Evolutionary conservation across 2,888 invertebrate genomes (phyloP).

Genomic region (Pristionchus fissidentatus): DNA sequence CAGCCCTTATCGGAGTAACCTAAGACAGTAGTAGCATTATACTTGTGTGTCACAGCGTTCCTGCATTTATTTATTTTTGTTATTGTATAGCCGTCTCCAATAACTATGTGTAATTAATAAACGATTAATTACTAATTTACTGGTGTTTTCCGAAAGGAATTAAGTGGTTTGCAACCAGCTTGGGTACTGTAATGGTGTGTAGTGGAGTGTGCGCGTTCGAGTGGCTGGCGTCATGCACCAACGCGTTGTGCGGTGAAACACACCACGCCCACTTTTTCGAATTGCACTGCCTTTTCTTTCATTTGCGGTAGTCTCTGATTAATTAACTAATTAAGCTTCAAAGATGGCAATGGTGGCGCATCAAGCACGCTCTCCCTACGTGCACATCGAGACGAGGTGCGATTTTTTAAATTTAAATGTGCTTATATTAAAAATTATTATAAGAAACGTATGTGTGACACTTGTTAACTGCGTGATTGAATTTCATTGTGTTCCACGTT

Average conservation of each 20-base stretch:
- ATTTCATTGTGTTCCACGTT: too few species aligned
- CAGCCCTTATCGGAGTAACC: slow-evolving; percentile 7
- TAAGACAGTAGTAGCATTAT: slow-evolving; percentile 3
- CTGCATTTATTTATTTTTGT: slow-evolving; percentile 15
- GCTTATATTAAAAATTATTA: too few species aligned
- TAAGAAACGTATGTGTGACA: too few species aligned
- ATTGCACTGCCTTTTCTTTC: background rate
- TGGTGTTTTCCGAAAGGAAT: background rate
- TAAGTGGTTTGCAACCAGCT: background rate
- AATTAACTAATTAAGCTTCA: background rate
- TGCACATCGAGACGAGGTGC: slow-evolving; percentile 42
- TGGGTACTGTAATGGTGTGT: background rate
- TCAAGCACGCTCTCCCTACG: slow-evolving; percentile 31
- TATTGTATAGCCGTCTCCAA: background rate
- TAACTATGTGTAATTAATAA: slow-evolving; percentile 31
- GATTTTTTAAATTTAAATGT: background rate
- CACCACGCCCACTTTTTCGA: slow-evolving; percentile 5
- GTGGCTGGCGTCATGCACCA: background rate
- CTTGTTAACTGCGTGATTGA: too few species aligned
- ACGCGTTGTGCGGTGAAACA: background rate
- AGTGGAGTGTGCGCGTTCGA: background rate
- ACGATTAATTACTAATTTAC: slow-evolving; percentile 22
- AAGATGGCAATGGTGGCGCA: slow-evolving; percentile 35
- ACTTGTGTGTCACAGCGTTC: slow-evolving; percentile 17
- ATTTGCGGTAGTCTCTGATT: background rate